A percentile compares a stretch with the other conserved stretches of the same genome.
phyloP scores from a whole-genome alignment of 2,888 invertebrate species.

The Chorisops tibialis region DNA sequence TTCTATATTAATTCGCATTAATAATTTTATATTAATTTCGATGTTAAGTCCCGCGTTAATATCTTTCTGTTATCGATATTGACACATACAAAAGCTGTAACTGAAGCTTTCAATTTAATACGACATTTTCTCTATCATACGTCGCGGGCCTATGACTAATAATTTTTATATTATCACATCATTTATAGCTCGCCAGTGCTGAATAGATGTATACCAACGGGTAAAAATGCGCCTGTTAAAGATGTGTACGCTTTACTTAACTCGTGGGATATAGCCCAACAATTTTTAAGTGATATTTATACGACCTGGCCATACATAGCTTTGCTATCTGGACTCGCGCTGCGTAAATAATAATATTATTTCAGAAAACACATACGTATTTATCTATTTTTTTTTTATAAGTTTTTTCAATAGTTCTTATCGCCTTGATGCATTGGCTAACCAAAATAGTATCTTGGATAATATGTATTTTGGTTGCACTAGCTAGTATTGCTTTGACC shows the following conservation, averaged over 20 bases:
- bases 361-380: not conserved
- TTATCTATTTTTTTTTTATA: slow-evolving; percentile 45
- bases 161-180: too few relatives aligned
- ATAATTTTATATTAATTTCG: too few relatives aligned
- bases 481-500: slow-evolving; percentile 75
- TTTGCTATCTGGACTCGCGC: slow-evolving; percentile 72
- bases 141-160: too few relatives aligned
- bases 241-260: slow-evolving; percentile 80
- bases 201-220: slow-evolving; percentile 82
- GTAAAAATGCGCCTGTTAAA: slow-evolving; percentile 63
- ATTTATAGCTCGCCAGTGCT: slow-evolving; percentile 65
- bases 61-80: too few relatives aligned
- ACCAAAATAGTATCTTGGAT: slow-evolving; percentile 84
- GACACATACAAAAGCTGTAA: too few relatives aligned
- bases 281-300: slow-evolving; percentile 83
- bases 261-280: slow-evolving; percentile 84
- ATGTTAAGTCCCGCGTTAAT: too few relatives aligned
- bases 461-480: slow-evolving; percentile 75
- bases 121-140: too few relatives aligned
- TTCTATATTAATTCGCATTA: too few relatives aligned
- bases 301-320: slow-evolving; percentile 84
- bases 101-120: too few relatives aligned
- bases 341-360: slow-evolving; percentile 64
- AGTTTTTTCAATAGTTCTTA: slow-evolving; percentile 80
- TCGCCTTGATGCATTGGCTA: slow-evolving; percentile 78